Conservation (phyloP, 2,888 invertebrate genomes). For the Gibbula magus region DNA sequence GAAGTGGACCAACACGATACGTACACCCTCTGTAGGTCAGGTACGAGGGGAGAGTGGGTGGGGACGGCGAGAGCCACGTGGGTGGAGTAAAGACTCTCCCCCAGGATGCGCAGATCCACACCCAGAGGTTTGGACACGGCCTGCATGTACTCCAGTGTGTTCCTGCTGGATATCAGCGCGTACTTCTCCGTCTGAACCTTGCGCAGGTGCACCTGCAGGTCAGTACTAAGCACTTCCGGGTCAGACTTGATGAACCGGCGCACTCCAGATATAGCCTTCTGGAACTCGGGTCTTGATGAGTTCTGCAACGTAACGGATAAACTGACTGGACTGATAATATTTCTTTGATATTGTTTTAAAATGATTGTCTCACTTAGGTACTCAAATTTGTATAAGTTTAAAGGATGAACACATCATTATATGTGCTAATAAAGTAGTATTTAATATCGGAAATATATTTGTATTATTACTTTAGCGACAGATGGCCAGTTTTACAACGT, state of each 20-base stretch:
- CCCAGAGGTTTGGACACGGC: background rate
- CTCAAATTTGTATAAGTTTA: no score
- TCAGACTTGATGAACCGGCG: background rate
- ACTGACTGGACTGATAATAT: no score
- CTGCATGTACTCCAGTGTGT: conserved; percentile 5
- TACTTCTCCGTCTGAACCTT: conserved; percentile 6
- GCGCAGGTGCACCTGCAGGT: background rate
- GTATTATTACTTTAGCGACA: no score
- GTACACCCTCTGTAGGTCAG: background rate
- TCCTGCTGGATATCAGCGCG: background rate
- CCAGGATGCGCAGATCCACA: background rate
- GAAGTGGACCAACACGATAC: background rate
- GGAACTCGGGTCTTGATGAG: background rate
- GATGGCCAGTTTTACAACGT: no score
- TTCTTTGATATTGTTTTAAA: no score
- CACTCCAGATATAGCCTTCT: background rate
- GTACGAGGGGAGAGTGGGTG: background rate
- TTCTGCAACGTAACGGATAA: background rate
- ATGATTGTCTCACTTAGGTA: no score
- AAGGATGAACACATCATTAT: no score
- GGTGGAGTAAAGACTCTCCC: background rate
- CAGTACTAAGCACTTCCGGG: background rate
- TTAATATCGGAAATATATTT: no score
- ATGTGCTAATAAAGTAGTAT: no score
- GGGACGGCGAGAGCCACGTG: background rate